A percentile compares a stretch with the other conserved stretches of the same genome.
These are phyloP conservation scores for Mylabris sibirica DNA, from an alignment of 2,888 invertebrate species.

Conservation along the genomic window DNA sequence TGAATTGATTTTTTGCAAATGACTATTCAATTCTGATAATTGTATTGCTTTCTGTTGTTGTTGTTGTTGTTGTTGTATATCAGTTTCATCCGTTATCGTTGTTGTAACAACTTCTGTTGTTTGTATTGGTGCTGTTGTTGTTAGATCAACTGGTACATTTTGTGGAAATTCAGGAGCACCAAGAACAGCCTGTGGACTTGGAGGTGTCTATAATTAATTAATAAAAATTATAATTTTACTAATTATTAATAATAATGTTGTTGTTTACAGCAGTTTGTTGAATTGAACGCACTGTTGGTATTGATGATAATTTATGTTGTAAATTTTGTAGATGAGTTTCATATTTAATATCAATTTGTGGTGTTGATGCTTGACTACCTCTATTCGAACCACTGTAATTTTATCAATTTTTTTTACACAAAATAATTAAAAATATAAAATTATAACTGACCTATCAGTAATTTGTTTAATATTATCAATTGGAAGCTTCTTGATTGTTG, in stretches of 20 bases:
- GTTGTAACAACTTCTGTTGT: neutral
- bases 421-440: neutral
- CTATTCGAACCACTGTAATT: constrained; percentile 52
- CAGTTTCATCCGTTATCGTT: neutral
- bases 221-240: neutral
- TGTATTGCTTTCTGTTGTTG: constrained; percentile 61
- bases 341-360: constrained; percentile 71
- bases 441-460: constrained; percentile 45
- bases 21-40: constrained; percentile 67
- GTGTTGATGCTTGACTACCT: constrained; percentile 69
- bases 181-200: constrained; percentile 67
- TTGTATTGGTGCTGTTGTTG: constrained; percentile 38
- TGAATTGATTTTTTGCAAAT: constrained; percentile 69
- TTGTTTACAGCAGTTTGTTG: constrained; percentile 61
- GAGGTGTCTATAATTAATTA: constrained; percentile 63
- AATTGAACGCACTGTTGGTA: constrained; percentile 58
- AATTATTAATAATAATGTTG: constrained; percentile 21
- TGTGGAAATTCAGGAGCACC: constrained; percentile 57
- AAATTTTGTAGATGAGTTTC: constrained; percentile 74
- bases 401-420: too few species aligned
- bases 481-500: constrained; percentile 48
- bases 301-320: constrained; percentile 73
- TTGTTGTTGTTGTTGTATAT: constrained; percentile 20
- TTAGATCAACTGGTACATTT: constrained; percentile 40
- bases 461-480: constrained; percentile 60